These are phyloP conservation scores for Dendrocincla tyrannina DNA, from an alignment of 2,797 vertebrate genomes.

Conservation along the genomic window DNA sequence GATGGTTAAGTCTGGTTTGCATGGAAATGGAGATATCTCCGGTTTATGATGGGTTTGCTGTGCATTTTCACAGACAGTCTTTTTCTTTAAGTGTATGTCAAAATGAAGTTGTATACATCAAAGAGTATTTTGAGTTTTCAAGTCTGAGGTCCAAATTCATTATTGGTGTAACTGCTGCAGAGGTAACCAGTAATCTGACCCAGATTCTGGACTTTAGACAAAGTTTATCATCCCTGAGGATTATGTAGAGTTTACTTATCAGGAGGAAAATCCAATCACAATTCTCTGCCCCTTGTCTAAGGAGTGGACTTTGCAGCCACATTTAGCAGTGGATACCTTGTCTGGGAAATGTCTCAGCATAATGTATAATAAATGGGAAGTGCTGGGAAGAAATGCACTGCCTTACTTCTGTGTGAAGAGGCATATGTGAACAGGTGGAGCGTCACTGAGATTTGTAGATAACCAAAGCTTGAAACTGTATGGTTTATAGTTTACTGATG, in stretches of 20 bases:
- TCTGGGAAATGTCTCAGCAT: background rate
- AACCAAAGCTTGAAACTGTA: background rate
- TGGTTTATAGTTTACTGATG: slow-evolving; percentile 12
- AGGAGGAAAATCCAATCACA: slow-evolving; percentile 4
- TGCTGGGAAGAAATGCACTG: background rate
- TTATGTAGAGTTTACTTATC: slow-evolving; percentile 45
- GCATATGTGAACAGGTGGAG: background rate
- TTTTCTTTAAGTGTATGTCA: background rate
- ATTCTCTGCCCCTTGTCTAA: background rate
- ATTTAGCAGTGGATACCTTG: background rate
- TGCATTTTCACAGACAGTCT: background rate
- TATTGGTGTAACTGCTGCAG: background rate
- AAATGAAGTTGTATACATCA: background rate
- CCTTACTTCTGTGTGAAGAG: background rate
- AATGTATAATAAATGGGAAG: background rate
- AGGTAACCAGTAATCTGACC: background rate
- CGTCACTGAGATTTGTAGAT: background rate
- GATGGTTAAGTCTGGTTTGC: background rate
- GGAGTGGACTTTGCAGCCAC: slow-evolving; percentile 50
- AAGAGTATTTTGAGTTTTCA: background rate
- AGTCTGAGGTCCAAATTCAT: slow-evolving; percentile 32
- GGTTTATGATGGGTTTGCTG: background rate
- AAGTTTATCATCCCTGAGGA: slow-evolving; percentile 25
- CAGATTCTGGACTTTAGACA: slow-evolving; percentile 59
- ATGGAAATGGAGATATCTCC: background rate